phyloP scores from a whole-genome alignment of 53 echinoderm and acorn worm species.

The Temnopleurus reevesii region DNA sequence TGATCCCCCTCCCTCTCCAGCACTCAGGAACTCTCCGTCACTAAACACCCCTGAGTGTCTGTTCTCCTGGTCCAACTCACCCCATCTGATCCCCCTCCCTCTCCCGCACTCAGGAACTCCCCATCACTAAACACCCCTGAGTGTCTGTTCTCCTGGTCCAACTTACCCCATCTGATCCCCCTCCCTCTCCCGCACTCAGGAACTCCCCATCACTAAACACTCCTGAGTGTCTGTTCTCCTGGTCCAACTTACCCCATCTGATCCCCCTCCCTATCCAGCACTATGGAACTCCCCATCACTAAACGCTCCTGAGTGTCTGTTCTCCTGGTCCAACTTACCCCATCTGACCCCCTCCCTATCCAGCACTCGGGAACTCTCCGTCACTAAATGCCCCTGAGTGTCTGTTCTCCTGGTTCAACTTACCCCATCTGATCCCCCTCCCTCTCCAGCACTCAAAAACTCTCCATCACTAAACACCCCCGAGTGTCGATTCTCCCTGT shows the following conservation, averaged over 20 bases:
- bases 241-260: no score
- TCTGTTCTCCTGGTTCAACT: constrained; percentile 25
- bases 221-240: constrained; percentile 25
- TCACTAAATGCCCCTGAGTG: constrained; percentile 41
- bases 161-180: constrained; percentile 60
- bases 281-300: no score
- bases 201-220: constrained; percentile 65
- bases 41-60: constrained; percentile 27
- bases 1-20: constrained; percentile 67
- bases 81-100: constrained; percentile 65
- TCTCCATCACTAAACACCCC: constrained; percentile 58
- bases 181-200: constrained; percentile 77
- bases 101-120: constrained; percentile 78
- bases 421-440: constrained; percentile 61
- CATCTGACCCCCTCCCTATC: constrained; percentile 67
- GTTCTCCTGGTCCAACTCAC: constrained; percentile 44
- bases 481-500: constrained; percentile 26
- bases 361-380: constrained; percentile 76
- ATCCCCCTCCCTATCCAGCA: no score
- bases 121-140: constrained; percentile 52
- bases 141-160: constrained; percentile 4
- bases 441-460: constrained; percentile 79
- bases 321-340: no score
- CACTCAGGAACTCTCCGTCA: constrained; percentile 74
- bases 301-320: no score